Base-by-base conservation (phyloP, 2,888 invertebrate species). In the Plagodis dolabraria region DNA sequence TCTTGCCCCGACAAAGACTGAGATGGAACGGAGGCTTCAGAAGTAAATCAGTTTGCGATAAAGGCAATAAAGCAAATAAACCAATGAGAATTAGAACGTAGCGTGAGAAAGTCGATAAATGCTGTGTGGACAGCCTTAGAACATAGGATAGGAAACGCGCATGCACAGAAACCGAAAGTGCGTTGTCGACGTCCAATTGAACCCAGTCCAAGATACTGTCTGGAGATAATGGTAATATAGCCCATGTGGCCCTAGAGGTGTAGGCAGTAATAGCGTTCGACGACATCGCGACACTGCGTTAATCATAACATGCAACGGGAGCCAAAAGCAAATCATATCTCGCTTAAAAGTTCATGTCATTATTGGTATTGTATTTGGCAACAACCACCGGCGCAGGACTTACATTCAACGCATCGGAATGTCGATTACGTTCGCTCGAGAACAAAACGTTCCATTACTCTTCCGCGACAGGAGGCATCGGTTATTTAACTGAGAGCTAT, bases 161-260 rank as follows among this genome's bases (percentile, higher is more conserved):
- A 36, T 36, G 36, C 36, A 59, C 57, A 56, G 68, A 70, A 88
- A 88, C 74, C 71, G 86, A 89, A 86, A 89, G 86, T 87, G 81
- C 76, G 81, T 77, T 77, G 75, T 76, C 68, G 78, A 76, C 71
- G 75, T 79, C 78, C 82, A 85, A 82, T 91, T 92, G 92, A 86
- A 85, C 80, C 82, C 67, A 77, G 72, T 89, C 91, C 92, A 92
- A 92, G 91, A 91, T 87, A 79, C 89, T 89, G 92, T 90, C 89
- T 77, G 69, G 71, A 80, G 91, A 92, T 90, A 89, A 86, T 84
- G 84, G 80, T 88, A 91, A 90, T 78, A 77, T 71, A 83, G 85
- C 81, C 76, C 80, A 82, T 79, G 78, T 81, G 79, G 77, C 75
- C 71, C 77, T 49, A 57, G 35, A 57, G 43, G 46, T 49, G 56